Evolutionary conservation across 2,888 invertebrate species (phyloP).

Genomic region (Plutella xylostella): DNA sequence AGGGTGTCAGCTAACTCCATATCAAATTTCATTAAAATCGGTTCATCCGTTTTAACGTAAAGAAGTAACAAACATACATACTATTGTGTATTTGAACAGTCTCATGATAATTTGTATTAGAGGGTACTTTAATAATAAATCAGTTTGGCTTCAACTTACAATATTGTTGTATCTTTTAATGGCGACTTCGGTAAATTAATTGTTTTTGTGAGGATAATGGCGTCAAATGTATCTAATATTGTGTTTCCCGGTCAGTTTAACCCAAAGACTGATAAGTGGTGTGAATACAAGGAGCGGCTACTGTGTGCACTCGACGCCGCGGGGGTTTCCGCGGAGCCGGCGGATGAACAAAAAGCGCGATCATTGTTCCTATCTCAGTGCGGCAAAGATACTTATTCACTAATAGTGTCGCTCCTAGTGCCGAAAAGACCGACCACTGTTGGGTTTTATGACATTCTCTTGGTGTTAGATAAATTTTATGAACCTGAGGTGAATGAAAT

Average conservation of each 20-base stretch:
- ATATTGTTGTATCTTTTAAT: no score
- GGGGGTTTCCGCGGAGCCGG: background rate
- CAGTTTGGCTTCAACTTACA: no score
- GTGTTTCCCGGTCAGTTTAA: conserved; percentile 5
- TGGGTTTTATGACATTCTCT: background rate
- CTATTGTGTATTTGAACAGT: no score
- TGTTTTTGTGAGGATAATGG: background rate
- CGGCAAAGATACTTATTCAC: conserved; percentile 8
- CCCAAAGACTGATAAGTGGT: conserved; percentile 7
- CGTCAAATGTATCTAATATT: background rate
- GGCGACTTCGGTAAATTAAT: no score
- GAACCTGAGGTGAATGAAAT: conserved; percentile 3
- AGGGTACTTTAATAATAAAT: no score
- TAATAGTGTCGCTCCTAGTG: conserved; percentile 5
- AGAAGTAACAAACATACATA: no score
- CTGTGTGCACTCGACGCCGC: conserved; percentile 2
- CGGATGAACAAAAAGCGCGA: background rate
- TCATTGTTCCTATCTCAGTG: conserved; percentile 5
- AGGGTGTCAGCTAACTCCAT: no score
- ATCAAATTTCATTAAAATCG: no score
- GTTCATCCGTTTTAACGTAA: no score
- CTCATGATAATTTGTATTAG: no score
- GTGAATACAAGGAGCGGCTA: conserved; percentile 5
- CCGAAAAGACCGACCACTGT: background rate
- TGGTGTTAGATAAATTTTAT: conserved; percentile 3